Evolutionary conservation across 2,888 invertebrate genomes (phyloP).

Genomic region (Aphidius colemani): DNA sequence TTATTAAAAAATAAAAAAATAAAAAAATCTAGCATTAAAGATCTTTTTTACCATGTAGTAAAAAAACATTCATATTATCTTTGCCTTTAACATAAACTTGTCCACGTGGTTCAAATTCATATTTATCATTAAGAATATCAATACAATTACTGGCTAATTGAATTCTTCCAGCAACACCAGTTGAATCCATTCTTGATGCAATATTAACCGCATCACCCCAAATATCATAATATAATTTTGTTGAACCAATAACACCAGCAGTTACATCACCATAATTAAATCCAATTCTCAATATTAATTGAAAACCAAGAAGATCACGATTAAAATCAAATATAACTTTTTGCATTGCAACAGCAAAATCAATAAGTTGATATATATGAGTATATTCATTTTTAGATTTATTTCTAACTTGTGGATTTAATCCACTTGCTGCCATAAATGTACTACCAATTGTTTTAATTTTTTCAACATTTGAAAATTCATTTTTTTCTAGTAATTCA

Average conservation of each 20-base stretch:
- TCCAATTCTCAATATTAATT: constrained; percentile 83
- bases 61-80: constrained; percentile 91
- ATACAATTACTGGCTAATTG: constrained; percentile 81
- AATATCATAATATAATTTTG: constrained; percentile 94
- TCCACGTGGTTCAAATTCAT: constrained; percentile 90
- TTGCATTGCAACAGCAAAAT: constrained; percentile 92
- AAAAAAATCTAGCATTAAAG: not conserved
- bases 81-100: constrained; percentile 96
- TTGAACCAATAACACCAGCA: constrained; percentile 94
- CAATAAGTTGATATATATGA: constrained; percentile 86
- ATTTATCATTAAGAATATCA: constrained; percentile 71
- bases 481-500: constrained; percentile 80
- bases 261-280: constrained; percentile 95
- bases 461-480: constrained; percentile 90
- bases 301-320: constrained; percentile 86
- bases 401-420: constrained; percentile 80
- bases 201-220: constrained; percentile 99
- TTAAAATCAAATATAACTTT: constrained; percentile 86
- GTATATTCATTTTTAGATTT: constrained; percentile 73
- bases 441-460: constrained; percentile 97
- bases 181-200: constrained; percentile 96
- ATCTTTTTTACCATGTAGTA: constrained; percentile 66
- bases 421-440: constrained; percentile 96
- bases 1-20: no score
- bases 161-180: constrained; percentile 84